Conservation (phyloP, 2,113 vertebrate genomes). For the Enhydra lutris region DNA sequence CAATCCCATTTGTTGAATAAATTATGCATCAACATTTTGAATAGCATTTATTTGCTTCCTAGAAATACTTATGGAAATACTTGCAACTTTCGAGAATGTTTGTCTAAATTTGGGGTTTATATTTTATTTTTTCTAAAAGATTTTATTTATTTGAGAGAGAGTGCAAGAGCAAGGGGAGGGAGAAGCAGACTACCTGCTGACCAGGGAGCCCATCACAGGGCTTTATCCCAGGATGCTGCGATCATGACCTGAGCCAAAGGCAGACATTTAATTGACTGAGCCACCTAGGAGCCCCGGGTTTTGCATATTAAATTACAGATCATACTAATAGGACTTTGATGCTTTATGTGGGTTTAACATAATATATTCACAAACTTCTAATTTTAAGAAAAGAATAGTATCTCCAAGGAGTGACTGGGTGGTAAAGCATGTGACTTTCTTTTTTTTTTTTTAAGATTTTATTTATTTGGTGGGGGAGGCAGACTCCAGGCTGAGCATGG, state of each 20-base stretch:
- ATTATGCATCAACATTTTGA: not conserved
- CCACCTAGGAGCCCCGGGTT: not conserved
- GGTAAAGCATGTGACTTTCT: not conserved
- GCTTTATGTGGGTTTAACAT: slow-evolving; percentile 9
- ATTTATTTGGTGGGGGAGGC: not conserved
- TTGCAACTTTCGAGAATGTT: not conserved
- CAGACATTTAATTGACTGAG: not conserved
- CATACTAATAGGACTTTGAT: not conserved
- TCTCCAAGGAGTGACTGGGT: not conserved
- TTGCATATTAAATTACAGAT: not conserved
- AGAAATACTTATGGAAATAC: not conserved
- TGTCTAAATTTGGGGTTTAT: not conserved
- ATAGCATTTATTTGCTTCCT: not conserved
- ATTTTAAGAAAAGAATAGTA: not conserved
- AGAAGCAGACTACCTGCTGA: not conserved
- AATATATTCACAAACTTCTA: not conserved
- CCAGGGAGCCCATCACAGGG: not conserved
- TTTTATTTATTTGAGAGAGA: not conserved
- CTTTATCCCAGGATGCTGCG: not conserved
- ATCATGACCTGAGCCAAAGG: not conserved
- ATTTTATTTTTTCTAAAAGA: not conserved
- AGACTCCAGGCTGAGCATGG: not conserved
- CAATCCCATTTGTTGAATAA: not conserved
- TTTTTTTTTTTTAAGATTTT: not conserved
- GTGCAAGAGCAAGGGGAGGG: not conserved